Base-by-base conservation (phyloP, 2,113 vertebrate species). In the Meleagris gallopavo region DNA sequence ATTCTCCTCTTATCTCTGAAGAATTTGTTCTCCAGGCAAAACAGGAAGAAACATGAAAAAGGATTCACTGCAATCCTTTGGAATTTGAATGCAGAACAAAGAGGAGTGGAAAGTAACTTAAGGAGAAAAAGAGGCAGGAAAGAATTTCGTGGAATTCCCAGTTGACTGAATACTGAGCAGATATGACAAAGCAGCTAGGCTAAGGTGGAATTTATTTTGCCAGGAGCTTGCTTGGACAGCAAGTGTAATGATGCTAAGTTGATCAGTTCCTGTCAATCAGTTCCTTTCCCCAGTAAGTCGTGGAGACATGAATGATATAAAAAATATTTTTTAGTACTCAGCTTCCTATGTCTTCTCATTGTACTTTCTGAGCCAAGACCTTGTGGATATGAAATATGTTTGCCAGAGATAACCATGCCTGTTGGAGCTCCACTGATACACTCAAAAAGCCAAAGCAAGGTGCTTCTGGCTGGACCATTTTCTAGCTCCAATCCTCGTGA, bases 1-100 rank as follows among this genome's bases (percentile, higher is more conserved):
- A 54, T 60, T 38, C 60, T 88, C 55, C 71, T 92, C 87, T 95
- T 94, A 95, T 97, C 95, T 89, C 94, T 94, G 88, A 95, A 96
- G 90, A 92, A 96, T 94, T 96, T 94, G 58, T 93, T 89, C 90
- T 89, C 66, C 74, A 60, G 80, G 67, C 80, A 71, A 95, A 96
- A 94, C 89, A 84, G 74, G 69, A 83, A 93, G 80, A 95, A 95
- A 79, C 83, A 64, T 6, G 62, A 90, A 48, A 88, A 69, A 75
- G 70, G 67, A 82, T 70, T 79, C 6, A 1, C 40, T 60, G 69
- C 54, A 83, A 34, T 73, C 83, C 13, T 11, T 43, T 48, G 58
- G 60, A 64, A 78, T 52, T 64, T 17, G 38, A 22, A 30, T 78
- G 15, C 41, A 27, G 41, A 34, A 46, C 32, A 25, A 75, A 46